Conservation (phyloP, 2,797 vertebrate genomes). For the Phrynocephalus forsythii region DNA sequence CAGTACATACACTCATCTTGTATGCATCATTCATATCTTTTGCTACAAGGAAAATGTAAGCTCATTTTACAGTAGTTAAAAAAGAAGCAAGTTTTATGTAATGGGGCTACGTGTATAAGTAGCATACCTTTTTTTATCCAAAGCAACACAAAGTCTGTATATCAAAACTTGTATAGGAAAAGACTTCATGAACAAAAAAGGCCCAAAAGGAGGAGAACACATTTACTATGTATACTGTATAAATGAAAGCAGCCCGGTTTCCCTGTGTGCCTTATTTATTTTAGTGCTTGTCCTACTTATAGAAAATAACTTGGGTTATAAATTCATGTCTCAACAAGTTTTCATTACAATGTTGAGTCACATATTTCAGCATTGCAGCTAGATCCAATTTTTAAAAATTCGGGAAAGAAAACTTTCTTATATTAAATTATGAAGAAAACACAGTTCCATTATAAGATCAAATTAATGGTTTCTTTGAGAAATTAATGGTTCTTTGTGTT, state of each 20-base stretch:
- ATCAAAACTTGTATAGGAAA: neutral
- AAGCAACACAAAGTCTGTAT: neutral
- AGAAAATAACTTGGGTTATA: neutral
- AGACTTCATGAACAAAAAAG: neutral
- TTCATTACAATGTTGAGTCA: conserved; percentile 23
- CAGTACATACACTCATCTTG: neutral
- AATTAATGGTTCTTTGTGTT: conserved; percentile 15
- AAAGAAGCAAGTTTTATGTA: too few relatives aligned
- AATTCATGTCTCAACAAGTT: neutral
- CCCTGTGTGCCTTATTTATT: conserved; percentile 10
- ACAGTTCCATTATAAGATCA: neutral
- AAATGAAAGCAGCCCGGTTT: neutral
- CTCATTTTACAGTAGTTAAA: neutral
- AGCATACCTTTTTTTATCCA: neutral
- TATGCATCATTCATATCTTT: neutral
- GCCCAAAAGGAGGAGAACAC: neutral
- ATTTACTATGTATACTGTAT: neutral
- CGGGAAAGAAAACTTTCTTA: neutral
- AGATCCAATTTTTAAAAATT: neutral
- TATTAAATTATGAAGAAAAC: conserved; percentile 17
- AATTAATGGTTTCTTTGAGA: neutral
- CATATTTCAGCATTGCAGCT: conserved; percentile 21
- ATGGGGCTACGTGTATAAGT: neutral
- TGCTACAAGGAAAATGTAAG: neutral
- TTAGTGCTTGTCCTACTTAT: accelerated